Evolutionary conservation across 2,797 vertebrate genomes (phyloP).

Genomic region (Florisuga fusca): DNA sequence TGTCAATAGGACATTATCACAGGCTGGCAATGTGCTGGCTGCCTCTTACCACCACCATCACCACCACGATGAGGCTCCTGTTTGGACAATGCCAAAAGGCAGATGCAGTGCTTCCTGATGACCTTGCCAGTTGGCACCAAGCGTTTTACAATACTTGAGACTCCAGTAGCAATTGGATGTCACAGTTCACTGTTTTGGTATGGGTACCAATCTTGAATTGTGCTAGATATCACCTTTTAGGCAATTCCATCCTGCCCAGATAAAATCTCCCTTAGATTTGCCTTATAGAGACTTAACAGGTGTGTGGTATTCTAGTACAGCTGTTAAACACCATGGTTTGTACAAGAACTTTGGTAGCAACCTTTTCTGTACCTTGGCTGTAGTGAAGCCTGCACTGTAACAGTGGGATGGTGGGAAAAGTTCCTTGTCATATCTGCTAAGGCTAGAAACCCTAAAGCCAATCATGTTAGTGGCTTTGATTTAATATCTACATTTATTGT

Average conservation of each 20-base stretch:
- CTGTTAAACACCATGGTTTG: not conserved
- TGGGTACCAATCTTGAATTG: not conserved
- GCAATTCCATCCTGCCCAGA: not conserved
- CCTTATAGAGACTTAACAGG: not conserved
- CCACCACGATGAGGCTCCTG: not conserved
- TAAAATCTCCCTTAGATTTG: not conserved
- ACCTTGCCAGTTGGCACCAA: not conserved
- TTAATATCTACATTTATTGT: not conserved
- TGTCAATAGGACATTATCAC: accelerated
- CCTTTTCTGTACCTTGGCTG: not conserved
- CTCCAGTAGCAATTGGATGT: not conserved
- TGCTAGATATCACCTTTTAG: not conserved
- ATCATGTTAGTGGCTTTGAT: not conserved
- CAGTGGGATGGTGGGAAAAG: not conserved
- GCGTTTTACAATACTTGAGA: not conserved
- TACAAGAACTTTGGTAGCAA: not conserved
- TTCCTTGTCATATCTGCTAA: not conserved
- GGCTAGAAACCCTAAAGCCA: not conserved
- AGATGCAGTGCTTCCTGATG: not conserved
- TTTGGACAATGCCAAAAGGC: not conserved
- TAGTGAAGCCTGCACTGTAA: not conserved
- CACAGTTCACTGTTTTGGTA: not conserved
- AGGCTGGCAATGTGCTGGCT: not conserved
- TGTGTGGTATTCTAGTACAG: not conserved
- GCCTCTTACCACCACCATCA: not conserved